These are phyloP conservation scores for Pollenia angustigena DNA, from an alignment of 2,888 invertebrate genomes.

Conservation along the genomic window DNA sequence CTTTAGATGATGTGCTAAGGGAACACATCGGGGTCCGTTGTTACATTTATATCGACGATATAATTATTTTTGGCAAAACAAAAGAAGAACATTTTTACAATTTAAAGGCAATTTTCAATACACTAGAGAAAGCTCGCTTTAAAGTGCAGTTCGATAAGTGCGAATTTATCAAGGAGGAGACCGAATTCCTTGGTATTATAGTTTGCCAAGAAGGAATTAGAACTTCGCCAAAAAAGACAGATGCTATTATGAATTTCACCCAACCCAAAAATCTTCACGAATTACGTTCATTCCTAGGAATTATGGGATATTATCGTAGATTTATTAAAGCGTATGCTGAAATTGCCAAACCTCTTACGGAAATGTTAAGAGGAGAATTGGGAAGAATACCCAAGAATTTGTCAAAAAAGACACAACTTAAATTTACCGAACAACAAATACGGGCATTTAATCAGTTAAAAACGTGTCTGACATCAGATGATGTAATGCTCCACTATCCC, in stretches of 20 bases:
- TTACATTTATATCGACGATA: constrained; percentile 55
- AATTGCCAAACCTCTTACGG: constrained; percentile 68
- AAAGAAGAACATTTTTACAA: no score
- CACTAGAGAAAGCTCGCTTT: no score
- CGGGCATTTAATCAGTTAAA: not conserved
- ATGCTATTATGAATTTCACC: constrained; percentile 64
- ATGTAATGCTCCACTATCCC: not conserved
- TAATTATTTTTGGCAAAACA: no score
- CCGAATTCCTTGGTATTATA: no score
- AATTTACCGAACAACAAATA: not conserved
- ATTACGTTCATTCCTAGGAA: constrained; percentile 65
- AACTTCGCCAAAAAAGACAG: not conserved
- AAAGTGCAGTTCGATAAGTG: no score
- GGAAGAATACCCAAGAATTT: constrained; percentile 44
- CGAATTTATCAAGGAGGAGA: no score
- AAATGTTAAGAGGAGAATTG: constrained; percentile 67
- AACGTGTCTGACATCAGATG: not conserved
- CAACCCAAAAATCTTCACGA: constrained; percentile 63
- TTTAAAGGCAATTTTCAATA: no score
- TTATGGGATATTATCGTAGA: constrained; percentile 69
- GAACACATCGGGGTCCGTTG: constrained; percentile 53
- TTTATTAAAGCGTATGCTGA: constrained; percentile 66
- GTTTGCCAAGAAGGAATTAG: no score
- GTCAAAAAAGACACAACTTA: constrained; percentile 32
- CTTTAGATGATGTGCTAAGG: constrained; percentile 25